Evolutionary conservation across 2,113 vertebrate genomes (phyloP), one percentile per base, ranked within the genome.

Genomic region (Trichomycterus rosablanca): DNA sequence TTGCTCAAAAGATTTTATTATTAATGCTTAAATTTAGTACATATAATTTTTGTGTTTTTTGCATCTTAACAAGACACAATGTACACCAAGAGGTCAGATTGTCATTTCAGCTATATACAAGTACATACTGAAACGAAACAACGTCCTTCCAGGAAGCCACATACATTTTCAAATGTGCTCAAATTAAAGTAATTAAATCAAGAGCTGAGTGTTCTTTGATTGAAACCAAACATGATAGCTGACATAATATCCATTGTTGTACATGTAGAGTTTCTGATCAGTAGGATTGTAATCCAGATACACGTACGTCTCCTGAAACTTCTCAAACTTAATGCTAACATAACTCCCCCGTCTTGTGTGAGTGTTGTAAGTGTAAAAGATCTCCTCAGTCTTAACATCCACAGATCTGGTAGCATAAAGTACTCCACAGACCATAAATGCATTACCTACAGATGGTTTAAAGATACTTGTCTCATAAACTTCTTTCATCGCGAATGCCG

Each of bases 181-280:
- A 35, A 35, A 8, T 34, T 34, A 34, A 34, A 35, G 4, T 35
- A 5, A 19, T 1, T 2, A 42, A 3, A 51, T 66, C 42, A 44
- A 14, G n/a, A 40, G 35, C 39, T 66, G 35, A 32, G 35, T 16
- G 10, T 20, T 65, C 15, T 68, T 75, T 35, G 77, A 60, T 54
- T 81, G 78, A 50, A 86, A 84, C 76, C 79, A 83, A 48, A 84
- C 63, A 42, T 84, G 78, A 67, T 86, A 80, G 40, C 1, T 73
- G 16, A 87, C 63, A 37, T 75, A 76, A 68, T 82, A 87, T 22
- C 87, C 86, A 5, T 85, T 77, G 42, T 85, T 90, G 68, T 85
- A 90, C 79, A 88, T 89, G 74, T 87, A 91, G 2, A 90, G 76
- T 51, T 82, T 89, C 73, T 87, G 87, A 42, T 92, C 88, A 1